Base-by-base conservation (phyloP, 2,888 invertebrate genomes). In the Sphecodes monilicornis region DNA sequence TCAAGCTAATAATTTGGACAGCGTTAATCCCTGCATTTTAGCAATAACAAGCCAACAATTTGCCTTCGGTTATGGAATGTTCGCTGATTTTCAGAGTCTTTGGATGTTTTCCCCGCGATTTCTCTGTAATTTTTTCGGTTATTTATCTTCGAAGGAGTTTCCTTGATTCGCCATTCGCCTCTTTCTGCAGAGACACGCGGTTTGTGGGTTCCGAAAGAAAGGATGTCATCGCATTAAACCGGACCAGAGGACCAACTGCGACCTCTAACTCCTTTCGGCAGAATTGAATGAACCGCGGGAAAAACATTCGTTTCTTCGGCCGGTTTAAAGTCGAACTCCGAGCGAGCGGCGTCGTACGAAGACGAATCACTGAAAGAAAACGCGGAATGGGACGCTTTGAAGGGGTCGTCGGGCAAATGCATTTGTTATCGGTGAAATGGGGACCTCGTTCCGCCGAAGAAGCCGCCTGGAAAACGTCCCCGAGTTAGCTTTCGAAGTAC, bases 131-230 rank as follows among this genome's bases (percentile, higher is more conserved):
- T 57, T 54, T 46, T 50, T 22, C 39, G 29, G 26, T n/a, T 71
- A 76, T 73, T 84, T 84, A 74, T 76, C 69, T 50, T 39, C 29
- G 64, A 3, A 0, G 41, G 71, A 66, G 18, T 32, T 26, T 22
- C 1, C 32, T 50, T 29, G 60, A 60, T 68, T 50, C n/a, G 39
- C 50, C 69, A 78, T 86, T 81, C 75, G 84, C 84, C 80, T 84
- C 70, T 60, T 81, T 84, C 84, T 74, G 8, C 8, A 43, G 75
- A 75, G 80, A 85, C 80, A 68, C 71, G 80, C 26, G 84, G 80
- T 32, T 29, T 68, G 75, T 76, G 68, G 26, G 32, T n/a, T 46
- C 6, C 29, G 13, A 32, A 26, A 71, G 36, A 36, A 69, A 5
- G 16, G 26, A 57, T 54, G 13, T n/a, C 3, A 18, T 54, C 72